A percentile compares a stretch with the other conserved stretches of the same genome.
Evolutionary conservation across 2,888 invertebrate species (phyloP).

Genomic region (Limnephilus lunatus): DNA sequence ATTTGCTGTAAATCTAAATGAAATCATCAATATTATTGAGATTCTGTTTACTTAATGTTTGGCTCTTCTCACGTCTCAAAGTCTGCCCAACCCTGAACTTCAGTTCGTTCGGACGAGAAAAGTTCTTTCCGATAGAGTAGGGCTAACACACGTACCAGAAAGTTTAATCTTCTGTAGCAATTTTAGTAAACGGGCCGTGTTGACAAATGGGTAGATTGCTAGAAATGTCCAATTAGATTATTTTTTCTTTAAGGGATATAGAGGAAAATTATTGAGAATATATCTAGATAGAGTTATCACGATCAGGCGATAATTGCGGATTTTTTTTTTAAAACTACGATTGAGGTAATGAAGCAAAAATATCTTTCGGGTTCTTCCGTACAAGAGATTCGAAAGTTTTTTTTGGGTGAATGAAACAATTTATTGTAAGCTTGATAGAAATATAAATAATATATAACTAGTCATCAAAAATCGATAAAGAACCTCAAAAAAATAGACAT

Average conservation of each 20-base stretch:
- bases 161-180: conserved; percentile 6
- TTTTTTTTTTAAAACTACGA: not conserved
- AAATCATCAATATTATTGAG: too few species aligned
- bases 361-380: not conserved
- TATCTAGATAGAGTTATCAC: not conserved
- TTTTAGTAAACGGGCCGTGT: conserved; percentile 27
- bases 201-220: conserved; percentile 5
- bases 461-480: too few species aligned
- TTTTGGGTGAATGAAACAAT: not conserved
- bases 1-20: too few species aligned
- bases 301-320: not conserved
- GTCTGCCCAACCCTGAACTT: not conserved
- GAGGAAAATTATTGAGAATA: not conserved
- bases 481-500: too few species aligned
- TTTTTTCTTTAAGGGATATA: not conserved
- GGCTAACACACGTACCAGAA: conserved; percentile 27
- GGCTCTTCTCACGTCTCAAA: too few species aligned
- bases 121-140: conserved; percentile 6
- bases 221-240: not conserved
- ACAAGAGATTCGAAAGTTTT: not conserved
- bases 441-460: too few species aligned
- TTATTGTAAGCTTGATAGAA: not conserved
- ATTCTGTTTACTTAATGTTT: too few species aligned
- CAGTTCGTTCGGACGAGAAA: not conserved
- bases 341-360: not conserved